Conservation (phyloP, 2,113 vertebrate species). For the Brachirus orientalis region DNA sequence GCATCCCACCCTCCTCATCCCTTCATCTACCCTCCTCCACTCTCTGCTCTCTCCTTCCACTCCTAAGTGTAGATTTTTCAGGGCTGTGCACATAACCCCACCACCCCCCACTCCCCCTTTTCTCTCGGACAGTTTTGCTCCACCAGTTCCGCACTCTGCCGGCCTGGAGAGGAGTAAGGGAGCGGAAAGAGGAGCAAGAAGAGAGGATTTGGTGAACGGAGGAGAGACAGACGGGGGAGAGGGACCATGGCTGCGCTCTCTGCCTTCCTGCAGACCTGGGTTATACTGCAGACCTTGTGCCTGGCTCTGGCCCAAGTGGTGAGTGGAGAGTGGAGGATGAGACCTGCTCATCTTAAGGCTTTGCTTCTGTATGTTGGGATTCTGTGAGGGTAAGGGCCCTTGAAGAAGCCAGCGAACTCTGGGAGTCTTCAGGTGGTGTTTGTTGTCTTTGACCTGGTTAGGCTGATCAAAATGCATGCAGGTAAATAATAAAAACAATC, state of each 20-base stretch:
- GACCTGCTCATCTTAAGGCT: conserved; percentile 18
- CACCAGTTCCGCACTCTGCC: conserved; percentile 63
- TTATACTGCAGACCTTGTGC: conserved; percentile 86
- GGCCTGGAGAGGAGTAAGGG: conserved; percentile 72
- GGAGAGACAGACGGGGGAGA: conserved; percentile 67
- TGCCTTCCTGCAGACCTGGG: conserved; percentile 73
- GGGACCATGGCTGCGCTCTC: conserved; percentile 84
- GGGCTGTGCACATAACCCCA: conserved; percentile 50
- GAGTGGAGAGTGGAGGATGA: conserved; percentile 76
- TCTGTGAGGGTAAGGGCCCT: conserved; percentile 12
- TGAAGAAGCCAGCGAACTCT: neutral
- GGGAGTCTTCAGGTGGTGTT: conserved; percentile 19
- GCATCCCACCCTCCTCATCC: conserved; percentile 17
- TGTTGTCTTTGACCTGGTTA: conserved; percentile 8
- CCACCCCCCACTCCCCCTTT: conserved; percentile 11
- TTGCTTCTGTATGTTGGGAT: conserved; percentile 21
- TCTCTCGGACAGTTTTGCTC: conserved; percentile 50
- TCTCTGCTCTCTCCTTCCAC: conserved; percentile 34
- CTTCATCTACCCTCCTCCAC: conserved; percentile 46
- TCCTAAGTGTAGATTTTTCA: conserved; percentile 47
- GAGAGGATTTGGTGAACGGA: conserved; percentile 68
- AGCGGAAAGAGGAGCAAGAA: conserved; percentile 57
- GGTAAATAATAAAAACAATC: neutral
- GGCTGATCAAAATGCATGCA: conserved; percentile 13
- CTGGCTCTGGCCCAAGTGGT: conserved; percentile 93